phyloP scores from a whole-genome alignment of 1,140 invertebrate genomes.

The Drosophila bifasciata region DNA sequence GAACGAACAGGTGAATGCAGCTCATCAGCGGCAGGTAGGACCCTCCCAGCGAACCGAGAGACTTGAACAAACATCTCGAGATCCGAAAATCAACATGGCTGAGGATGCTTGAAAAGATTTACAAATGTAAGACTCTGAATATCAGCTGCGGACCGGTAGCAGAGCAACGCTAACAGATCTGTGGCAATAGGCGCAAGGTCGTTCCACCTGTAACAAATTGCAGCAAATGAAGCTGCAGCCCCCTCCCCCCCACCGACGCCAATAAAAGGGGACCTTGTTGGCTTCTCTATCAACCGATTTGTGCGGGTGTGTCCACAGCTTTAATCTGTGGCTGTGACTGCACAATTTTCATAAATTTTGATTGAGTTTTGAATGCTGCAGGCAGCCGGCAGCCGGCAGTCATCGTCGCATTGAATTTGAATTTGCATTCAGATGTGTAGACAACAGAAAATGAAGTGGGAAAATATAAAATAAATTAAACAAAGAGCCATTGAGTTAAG shows the following conservation, averaged over 20 bases:
- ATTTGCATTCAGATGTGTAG: conserved; percentile 71
- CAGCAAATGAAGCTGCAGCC: conserved; percentile 60
- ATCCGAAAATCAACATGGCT: conserved; percentile 43
- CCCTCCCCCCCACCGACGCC: conserved; percentile 17
- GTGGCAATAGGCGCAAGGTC: conserved; percentile 70
- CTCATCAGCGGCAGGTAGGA: conserved; percentile 34
- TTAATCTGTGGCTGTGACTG: conserved; percentile 45
- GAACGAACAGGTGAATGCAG: conserved; percentile 16
- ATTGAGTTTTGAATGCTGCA: conserved; percentile 72
- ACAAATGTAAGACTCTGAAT: conserved; percentile 42
- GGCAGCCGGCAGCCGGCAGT: conserved; percentile 71
- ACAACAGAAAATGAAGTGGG: conserved; percentile 26
- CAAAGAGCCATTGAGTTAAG: conserved; percentile 59
- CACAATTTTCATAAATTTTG: conserved; percentile 76
- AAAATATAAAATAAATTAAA: conserved; percentile 55
- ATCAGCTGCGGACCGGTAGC: conserved; percentile 39
- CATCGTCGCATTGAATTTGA: conserved; percentile 38
- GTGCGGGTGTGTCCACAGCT: conserved; percentile 51
- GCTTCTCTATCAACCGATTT: conserved; percentile 55
- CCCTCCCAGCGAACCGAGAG: conserved; percentile 4
- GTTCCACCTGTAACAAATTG: conserved; percentile 74
- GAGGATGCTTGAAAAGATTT: conserved; percentile 38
- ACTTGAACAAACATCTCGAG: conserved; percentile 14
- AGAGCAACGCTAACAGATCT: conserved; percentile 30
- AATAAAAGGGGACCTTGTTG: conserved; percentile 34